These are phyloP conservation scores for Metalampra italica DNA, from an alignment of 2,888 invertebrate species.

Conservation along the genomic window DNA sequence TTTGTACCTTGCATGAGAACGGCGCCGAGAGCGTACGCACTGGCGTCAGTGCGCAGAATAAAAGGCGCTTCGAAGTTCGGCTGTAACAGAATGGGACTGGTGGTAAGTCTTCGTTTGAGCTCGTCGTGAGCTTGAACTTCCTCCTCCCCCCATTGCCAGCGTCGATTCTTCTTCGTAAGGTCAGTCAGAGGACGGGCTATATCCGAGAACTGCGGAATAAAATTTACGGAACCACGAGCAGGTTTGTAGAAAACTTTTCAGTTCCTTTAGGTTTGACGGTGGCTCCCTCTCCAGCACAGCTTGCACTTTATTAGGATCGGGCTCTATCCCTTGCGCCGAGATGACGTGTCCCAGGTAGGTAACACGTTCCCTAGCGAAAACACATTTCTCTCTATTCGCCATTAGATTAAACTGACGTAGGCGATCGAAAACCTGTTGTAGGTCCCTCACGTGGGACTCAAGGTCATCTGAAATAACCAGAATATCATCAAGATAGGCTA, in stretches of 20 bases:
- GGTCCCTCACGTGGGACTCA: too few relatives aligned
- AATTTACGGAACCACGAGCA: constrained; percentile 20
- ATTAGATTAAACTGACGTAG: too few relatives aligned
- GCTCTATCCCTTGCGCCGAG: too few relatives aligned
- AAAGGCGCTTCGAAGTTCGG: constrained; percentile 18
- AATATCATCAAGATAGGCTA: constrained; percentile 16
- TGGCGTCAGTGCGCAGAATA: constrained; percentile 24
- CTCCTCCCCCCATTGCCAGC: neutral
- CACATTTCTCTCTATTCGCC: too few relatives aligned
- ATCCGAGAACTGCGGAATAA: constrained; percentile 10
- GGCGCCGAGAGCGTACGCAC: constrained; percentile 17
- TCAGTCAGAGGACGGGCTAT: constrained; percentile 7
- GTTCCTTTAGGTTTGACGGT: constrained; percentile 1
- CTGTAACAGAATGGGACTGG: constrained; percentile 17
- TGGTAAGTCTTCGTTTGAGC: constrained; percentile 17
- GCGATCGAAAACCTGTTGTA: too few relatives aligned
- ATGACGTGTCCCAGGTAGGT: too few relatives aligned
- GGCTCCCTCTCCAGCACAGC: constrained; percentile 12
- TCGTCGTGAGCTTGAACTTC: constrained; percentile 11
- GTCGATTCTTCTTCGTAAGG: constrained; percentile 5
- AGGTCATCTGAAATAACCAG: too few relatives aligned
- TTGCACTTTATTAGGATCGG: constrained; percentile 16
- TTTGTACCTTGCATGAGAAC: constrained; percentile 9
- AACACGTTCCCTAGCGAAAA: too few relatives aligned
- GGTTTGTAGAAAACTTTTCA: constrained; percentile 13